Evolutionary conservation across 1,140 invertebrate species (phyloP).

Genomic region (Campoletis sonorensis): DNA sequence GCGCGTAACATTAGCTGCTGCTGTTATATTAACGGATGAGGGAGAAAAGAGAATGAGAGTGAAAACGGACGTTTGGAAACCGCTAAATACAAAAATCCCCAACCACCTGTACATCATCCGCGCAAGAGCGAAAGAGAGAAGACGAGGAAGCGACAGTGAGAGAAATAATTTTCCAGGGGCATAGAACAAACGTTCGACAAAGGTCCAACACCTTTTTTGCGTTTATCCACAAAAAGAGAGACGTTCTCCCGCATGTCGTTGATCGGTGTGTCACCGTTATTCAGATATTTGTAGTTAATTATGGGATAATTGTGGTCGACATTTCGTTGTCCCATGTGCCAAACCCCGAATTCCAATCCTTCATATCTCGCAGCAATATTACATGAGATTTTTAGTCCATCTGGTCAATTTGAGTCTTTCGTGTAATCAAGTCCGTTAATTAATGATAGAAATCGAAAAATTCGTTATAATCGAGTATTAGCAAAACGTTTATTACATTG

Average conservation of each 20-base stretch:
- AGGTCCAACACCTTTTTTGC: neutral
- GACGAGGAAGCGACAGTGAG: neutral
- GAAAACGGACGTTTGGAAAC: slow-evolving; percentile 62
- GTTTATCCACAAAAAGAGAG: neutral
- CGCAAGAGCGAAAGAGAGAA: slow-evolving; percentile 48
- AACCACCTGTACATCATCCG: slow-evolving; percentile 74
- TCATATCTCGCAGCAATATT: too few species aligned
- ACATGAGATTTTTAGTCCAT: too few species aligned
- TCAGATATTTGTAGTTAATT: slow-evolving; percentile 73
- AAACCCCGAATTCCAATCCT: neutral
- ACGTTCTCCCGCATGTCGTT: neutral
- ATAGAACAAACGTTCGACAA: neutral
- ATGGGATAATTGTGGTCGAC: slow-evolving; percentile 76
- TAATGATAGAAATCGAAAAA: neutral
- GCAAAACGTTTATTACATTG: neutral
- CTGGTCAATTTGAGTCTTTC: too few species aligned
- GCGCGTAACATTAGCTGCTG: neutral
- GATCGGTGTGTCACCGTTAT: slow-evolving; percentile 51
- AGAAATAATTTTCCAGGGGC: neutral
- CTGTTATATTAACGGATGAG: neutral
- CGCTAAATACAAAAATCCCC: slow-evolving; percentile 77
- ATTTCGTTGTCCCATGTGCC: slow-evolving; percentile 70
- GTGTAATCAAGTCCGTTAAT: neutral
- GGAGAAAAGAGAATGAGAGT: neutral
- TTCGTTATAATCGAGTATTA: neutral